Evolutionary conservation across 2,113 vertebrate species (phyloP).

Genomic region (Semicossyphus pulcher): DNA sequence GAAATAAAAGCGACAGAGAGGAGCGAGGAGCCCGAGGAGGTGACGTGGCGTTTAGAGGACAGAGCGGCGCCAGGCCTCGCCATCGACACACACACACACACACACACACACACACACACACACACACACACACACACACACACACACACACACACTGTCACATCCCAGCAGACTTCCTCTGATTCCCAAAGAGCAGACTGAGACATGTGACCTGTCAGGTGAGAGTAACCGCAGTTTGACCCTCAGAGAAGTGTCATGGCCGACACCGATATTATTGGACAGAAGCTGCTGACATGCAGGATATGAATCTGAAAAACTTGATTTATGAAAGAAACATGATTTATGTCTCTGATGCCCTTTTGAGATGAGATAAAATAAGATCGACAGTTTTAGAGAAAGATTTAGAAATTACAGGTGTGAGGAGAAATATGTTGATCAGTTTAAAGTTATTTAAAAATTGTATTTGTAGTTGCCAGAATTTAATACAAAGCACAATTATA

Average conservation of each 20-base stretch:
- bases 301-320: no score
- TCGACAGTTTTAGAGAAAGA: no score
- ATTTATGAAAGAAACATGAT: no score
- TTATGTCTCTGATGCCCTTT: no score
- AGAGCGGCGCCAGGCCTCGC: conserved; percentile 62
- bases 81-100: conserved; percentile 11
- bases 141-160: not conserved
- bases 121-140: conserved; percentile 22
- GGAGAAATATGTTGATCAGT: no score
- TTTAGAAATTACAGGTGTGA: no score
- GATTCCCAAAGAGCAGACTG: conserved; percentile 9
- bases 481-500: no score
- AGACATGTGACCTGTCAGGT: conserved; percentile 28
- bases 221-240: conserved; percentile 21
- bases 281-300: no score
- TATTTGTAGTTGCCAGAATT: no score
- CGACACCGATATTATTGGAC: not conserved
- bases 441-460: no score
- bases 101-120: not conserved
- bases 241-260: not conserved
- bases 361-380: no score
- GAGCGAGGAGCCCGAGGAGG: conserved; percentile 38
- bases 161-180: conserved; percentile 9
- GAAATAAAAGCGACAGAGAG: conserved; percentile 51
- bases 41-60: conserved; percentile 47